phyloP scores from a whole-genome alignment of 2,113 vertebrate species.

The Dendrocopos noguchii region DNA sequence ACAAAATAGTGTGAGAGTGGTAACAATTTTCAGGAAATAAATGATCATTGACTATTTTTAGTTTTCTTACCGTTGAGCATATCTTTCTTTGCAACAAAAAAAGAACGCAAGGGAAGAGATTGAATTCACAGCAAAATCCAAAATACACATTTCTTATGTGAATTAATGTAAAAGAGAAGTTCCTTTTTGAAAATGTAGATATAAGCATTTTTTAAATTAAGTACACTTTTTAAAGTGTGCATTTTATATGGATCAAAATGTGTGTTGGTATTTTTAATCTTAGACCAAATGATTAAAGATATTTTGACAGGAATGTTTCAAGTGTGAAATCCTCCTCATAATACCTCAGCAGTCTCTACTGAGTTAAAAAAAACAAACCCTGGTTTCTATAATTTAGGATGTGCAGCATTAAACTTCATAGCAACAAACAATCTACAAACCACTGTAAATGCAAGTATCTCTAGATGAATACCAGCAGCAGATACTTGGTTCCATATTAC shows the following conservation, averaged over 20 bases:
- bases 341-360: constrained; percentile 30
- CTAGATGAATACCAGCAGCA: background rate
- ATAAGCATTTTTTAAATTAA: constrained; percentile 46
- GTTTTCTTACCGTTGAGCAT: background rate
- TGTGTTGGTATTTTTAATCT: constrained; percentile 61
- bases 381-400: constrained; percentile 16
- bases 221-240: constrained; percentile 13
- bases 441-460: background rate
- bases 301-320: constrained; percentile 66
- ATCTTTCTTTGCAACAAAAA: background rate
- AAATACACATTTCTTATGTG: background rate
- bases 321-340: constrained; percentile 67
- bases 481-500: background rate
- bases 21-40: background rate
- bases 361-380: background rate
- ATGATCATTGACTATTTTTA: background rate
- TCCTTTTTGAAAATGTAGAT: constrained; percentile 26
- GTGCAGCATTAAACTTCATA: constrained; percentile 8
- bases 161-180: constrained; percentile 10
- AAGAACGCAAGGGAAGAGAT: background rate
- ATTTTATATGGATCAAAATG: constrained; percentile 45
- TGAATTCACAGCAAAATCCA: background rate
- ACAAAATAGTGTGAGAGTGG: background rate
- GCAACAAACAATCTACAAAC: background rate
- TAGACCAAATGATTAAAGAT: constrained; percentile 60